Evolutionary conservation across 1,140 invertebrate genomes (phyloP).

Genomic region (Lysiphlebus fabarum): DNA sequence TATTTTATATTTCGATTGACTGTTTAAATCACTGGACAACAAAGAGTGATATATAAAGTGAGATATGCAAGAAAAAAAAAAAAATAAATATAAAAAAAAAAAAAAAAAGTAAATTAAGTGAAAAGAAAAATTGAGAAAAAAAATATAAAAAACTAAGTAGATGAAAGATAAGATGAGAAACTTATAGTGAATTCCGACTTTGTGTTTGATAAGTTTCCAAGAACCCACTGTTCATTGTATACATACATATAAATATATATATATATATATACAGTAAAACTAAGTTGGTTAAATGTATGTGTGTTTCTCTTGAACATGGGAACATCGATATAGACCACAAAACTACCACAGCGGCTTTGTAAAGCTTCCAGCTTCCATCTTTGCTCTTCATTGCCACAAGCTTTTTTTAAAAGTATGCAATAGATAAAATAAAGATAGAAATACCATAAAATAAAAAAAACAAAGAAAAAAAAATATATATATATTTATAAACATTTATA

Average conservation of each 20-base stretch:
- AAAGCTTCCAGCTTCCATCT: constrained; percentile 26
- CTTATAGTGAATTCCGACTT: background rate
- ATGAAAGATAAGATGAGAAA: constrained; percentile 7
- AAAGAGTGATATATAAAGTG: constrained; percentile 16
- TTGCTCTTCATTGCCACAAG: constrained; percentile 19
- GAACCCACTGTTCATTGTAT: too few relatives aligned
- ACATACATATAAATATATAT: too few relatives aligned
- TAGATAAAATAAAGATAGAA: too few relatives aligned
- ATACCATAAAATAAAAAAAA: too few relatives aligned
- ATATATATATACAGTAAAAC: too few relatives aligned
- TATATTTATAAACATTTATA: too few relatives aligned
- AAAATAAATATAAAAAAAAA: background rate
- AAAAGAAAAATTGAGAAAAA: background rate
- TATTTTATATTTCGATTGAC: constrained; percentile 22
- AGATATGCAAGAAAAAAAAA: background rate
- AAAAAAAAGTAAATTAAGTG: background rate
- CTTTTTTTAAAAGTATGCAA: background rate
- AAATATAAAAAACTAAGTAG: constrained; percentile 2
- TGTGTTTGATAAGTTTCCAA: constrained; percentile 22
- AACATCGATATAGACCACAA: constrained; percentile 31
- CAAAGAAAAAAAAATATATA: too few relatives aligned
- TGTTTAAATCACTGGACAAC: constrained; percentile 24
- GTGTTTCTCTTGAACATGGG: constrained; percentile 15
- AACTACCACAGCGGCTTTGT: constrained; percentile 29
- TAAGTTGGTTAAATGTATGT: background rate